Evolutionary conservation across 2,797 vertebrate genomes (phyloP).

Genomic region (Ctenopoma kingsleyae): DNA sequence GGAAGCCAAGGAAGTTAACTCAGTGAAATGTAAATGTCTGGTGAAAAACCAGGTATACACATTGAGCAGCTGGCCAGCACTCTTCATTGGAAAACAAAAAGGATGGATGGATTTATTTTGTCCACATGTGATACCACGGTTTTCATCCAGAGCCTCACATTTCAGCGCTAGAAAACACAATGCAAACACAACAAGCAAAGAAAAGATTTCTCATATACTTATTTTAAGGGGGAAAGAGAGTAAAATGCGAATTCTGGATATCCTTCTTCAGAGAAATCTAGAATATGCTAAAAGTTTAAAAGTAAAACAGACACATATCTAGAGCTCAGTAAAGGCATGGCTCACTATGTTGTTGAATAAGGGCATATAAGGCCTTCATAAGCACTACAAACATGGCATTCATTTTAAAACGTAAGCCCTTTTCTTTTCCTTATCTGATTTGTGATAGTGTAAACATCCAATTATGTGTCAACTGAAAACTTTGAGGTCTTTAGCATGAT

Average conservation of each 20-base stretch:
- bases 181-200: slow-evolving; percentile 80
- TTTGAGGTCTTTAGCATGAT: slow-evolving; percentile 43
- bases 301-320: slow-evolving; percentile 83
- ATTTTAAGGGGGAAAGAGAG: slow-evolving; percentile 80
- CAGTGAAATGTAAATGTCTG: slow-evolving; percentile 80
- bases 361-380: slow-evolving; percentile 79
- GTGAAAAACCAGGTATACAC: slow-evolving; percentile 77
- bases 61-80: slow-evolving; percentile 61
- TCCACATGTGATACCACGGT: slow-evolving; percentile 72
- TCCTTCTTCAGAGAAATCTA: slow-evolving; percentile 87
- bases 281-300: slow-evolving; percentile 83
- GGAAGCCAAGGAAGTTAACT: slow-evolving; percentile 85
- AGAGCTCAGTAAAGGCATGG: slow-evolving; percentile 80
- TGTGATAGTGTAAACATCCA: slow-evolving; percentile 50
- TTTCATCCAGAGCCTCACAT: slow-evolving; percentile 74
- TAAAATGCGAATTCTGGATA: slow-evolving; percentile 82
- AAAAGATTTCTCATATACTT: slow-evolving; percentile 83
- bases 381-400: slow-evolving; percentile 72
- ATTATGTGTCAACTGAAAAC: slow-evolving; percentile 52
- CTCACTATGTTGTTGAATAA: slow-evolving; percentile 80
- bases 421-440: slow-evolving; percentile 44
- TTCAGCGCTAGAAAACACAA: slow-evolving; percentile 67
- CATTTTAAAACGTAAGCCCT: slow-evolving; percentile 18
- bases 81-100: slow-evolving; percentile 56
- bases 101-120: slow-evolving; percentile 67